Percentiles rank a stretch among this genome's conserved stretches.
Conservation (phyloP, 2,797 vertebrate species). For the Macroramphosus scolopax region DNA sequence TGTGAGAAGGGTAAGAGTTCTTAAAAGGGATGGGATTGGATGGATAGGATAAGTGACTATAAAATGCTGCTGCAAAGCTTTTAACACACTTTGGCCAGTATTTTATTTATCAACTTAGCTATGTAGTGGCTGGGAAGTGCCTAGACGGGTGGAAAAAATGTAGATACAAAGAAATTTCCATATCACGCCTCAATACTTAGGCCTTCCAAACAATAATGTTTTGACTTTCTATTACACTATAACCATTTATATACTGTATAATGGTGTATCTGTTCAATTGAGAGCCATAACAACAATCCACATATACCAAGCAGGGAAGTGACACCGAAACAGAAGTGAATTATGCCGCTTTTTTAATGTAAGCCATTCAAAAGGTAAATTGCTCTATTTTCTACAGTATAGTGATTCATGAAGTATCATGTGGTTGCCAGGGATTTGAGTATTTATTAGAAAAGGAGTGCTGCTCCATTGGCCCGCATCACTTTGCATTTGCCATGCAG, state of each 20-base stretch:
- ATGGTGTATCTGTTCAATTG: constrained; percentile 38
- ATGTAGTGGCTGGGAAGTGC: constrained; percentile 36
- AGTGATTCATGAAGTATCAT: constrained; percentile 42
- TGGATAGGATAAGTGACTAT: constrained; percentile 30
- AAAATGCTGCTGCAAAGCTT: constrained; percentile 55
- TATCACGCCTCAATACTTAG: constrained; percentile 9
- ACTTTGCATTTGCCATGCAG: constrained; percentile 53
- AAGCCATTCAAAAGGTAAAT: constrained; percentile 33
- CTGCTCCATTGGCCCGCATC: constrained; percentile 49
- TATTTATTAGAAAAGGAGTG: constrained; percentile 49
- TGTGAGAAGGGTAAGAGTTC: constrained; percentile 86
- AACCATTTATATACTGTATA: constrained; percentile 20
- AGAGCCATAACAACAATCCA: constrained; percentile 7
- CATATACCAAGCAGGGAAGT: not conserved
- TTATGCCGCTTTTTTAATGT: constrained; percentile 9
- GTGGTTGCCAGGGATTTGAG: constrained; percentile 31
- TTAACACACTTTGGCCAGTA: constrained; percentile 53
- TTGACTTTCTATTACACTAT: constrained; percentile 18
- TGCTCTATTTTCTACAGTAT: constrained; percentile 37
- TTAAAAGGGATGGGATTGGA: constrained; percentile 3
- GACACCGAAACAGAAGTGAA: no score
- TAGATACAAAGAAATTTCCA: constrained; percentile 31
- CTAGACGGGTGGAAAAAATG: constrained; percentile 22
- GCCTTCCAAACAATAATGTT: constrained; percentile 28
- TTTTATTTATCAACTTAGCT: constrained; percentile 60